Evolutionary conservation across 2,113 vertebrate genomes (phyloP), one percentile per base, ranked within the genome.

Genomic region (Psettodes erumei): DNA sequence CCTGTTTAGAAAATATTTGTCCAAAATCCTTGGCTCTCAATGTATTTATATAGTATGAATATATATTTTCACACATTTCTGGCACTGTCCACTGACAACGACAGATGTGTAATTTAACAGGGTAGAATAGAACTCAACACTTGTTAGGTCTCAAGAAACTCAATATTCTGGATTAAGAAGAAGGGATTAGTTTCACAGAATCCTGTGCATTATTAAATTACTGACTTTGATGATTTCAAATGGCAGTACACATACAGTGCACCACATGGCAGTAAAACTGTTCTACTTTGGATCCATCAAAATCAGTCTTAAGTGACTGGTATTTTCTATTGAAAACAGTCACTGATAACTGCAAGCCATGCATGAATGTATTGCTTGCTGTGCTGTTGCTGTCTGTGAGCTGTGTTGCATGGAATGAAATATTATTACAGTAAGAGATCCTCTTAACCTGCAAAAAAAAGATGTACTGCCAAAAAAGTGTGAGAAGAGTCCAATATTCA

Each of bases 401-500:
- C 13, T 61, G 25, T 48, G 27, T 82, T 42, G 42, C 28, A 64
- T 28, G 60, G 38, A 25, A 53, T 38, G n/a, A 45, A 72, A 8
- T 51, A 6, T 16, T 16, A 25, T 55, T 7, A 47, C 21, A 60
- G 27, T 35, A 37, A 59, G 23, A 59, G 50, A 19, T 16, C 2
- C 27, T 43, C 19, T 38, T 30, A 43, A 5, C 13, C 5, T 42
- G 59, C 33, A 4, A 32, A 62, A 27, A 18, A 16, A 6, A 33
- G 27, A 60, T 15, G 19, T 42, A 30, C 11, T 10, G 71, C 37
- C 30, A 32, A 15, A n/a, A 65, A 56, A 35, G 27, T 28, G 18
- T 33, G 21, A 42, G 15, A 37, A 53, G 30, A 61, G 19, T 69
- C 28, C 21, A 21, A 10, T 32, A 35, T 79, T 96, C 86, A 98